Base-by-base conservation (phyloP, 2,888 invertebrate genomes). In the Crocallis elinguaria region DNA sequence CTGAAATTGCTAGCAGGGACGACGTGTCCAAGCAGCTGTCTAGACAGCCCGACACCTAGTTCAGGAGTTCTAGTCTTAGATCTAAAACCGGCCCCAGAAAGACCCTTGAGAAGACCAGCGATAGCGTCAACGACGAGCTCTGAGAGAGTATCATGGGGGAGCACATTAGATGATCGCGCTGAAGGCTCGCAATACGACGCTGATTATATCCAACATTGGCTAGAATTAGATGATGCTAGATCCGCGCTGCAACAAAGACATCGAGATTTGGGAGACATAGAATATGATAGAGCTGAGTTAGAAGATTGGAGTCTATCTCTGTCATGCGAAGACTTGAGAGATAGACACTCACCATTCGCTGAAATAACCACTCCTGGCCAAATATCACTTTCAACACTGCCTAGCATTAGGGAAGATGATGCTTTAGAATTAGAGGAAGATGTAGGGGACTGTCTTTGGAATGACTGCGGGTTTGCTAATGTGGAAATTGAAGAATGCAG, bases 261-360 rank as follows among this genome's bases (percentile, higher is more conserved):
- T 75, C 90, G 94, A 54, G 94, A 95, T 73, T 80, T 94, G 64
- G 92, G 94, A 17, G 95, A 95, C 75, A 84, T 95, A 69, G 95
- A 95, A 77, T 95, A 95, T 71, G 95, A 95, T 73, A 92, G 94
- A 64, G 94, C 95, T 2, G 96, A 96, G 79, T 83, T 96, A 60
- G 95, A 96, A 82, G 95, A 96, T 78, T 96, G 96, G 96, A 95
- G 95, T 75, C 88, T 95, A 73, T 94, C 94, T 36, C 82, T 95
- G 57, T 95, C 95, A 0, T 94, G 93, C 63, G 95, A 95, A 75
- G 95, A 95, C 80, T 88, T 95, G 52, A 88, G 92, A 67, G 93
- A 94, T 62, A 79, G 92, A 49, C 89, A 88, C 62, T 89, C 91
- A 11, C 89, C 89, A 12, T 88, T 88, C 62, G 89, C 88, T 33